Conservation (phyloP, 64 coral and sea anemone species). For the Catalaphyllia jardinei region DNA sequence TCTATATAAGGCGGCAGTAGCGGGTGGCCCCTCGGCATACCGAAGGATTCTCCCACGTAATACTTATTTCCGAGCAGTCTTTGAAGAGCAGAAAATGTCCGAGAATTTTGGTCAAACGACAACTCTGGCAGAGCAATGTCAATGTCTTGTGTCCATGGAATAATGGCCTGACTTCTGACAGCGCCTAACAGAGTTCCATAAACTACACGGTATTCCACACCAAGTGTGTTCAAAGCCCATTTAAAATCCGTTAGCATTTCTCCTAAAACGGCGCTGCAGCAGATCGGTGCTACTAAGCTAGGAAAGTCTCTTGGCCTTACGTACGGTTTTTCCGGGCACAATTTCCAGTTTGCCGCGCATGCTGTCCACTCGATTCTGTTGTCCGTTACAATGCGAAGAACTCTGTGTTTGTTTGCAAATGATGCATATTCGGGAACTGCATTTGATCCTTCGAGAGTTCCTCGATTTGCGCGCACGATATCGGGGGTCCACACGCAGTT, state of each 20-base stretch:
- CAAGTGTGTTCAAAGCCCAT: slow-evolving; percentile 33
- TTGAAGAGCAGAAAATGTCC: slow-evolving; percentile 21
- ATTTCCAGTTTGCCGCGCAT: too few species aligned
- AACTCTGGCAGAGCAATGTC: slow-evolving; percentile 42
- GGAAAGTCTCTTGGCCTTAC: too few species aligned
- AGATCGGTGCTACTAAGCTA: too few species aligned
- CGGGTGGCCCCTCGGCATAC: slow-evolving; percentile 24
- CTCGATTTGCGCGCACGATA: too few species aligned
- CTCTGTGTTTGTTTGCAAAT: too few species aligned
- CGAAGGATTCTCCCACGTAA: slow-evolving; percentile 38
- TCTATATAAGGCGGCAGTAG: slow-evolving; percentile 50
- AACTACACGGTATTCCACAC: slow-evolving; percentile 53
- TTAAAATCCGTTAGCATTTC: slow-evolving; percentile 63
- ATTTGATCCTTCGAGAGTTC: too few species aligned
- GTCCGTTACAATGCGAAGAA: too few species aligned
- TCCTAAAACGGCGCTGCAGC: slow-evolving; percentile 54
- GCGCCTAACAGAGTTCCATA: slow-evolving; percentile 68
- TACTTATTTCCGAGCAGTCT: background rate
- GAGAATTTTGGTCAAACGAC: background rate
- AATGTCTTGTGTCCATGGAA: slow-evolving; percentile 73
- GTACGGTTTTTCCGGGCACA: too few species aligned
- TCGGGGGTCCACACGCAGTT: too few species aligned
- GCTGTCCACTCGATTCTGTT: too few species aligned
- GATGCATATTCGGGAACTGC: too few species aligned
- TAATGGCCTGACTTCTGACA: slow-evolving; percentile 58